A percentile compares a stretch with the other conserved stretches of the same genome.
Evolutionary conservation across 2,113 vertebrate species (phyloP).

Genomic region (Thalassarche chlororhynchos): DNA sequence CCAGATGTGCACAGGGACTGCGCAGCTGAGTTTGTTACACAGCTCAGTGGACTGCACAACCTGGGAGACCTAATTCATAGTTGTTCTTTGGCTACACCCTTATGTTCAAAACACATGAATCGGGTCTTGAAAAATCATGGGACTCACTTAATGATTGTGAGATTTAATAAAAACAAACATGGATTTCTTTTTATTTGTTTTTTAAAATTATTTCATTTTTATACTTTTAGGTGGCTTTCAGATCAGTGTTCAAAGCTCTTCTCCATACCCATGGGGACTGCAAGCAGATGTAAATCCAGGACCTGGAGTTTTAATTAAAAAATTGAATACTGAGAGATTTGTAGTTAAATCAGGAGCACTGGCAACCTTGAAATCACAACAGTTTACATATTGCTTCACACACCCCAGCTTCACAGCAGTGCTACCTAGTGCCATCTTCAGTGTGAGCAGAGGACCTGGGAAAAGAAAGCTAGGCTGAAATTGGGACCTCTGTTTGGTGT

Average conservation of each 20-base stretch:
- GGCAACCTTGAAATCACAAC: neutral
- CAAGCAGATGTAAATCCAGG: neutral
- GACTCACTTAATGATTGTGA: neutral
- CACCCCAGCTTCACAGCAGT: neutral
- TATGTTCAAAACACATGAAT: neutral
- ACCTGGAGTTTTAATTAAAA: conserved; percentile 6
- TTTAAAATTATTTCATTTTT: neutral
- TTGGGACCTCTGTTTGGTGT: neutral
- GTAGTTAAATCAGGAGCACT: neutral
- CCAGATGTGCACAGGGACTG: neutral
- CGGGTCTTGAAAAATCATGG: neutral
- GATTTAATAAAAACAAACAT: neutral
- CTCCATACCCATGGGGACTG: neutral
- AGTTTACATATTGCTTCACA: neutral
- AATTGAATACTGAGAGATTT: neutral
- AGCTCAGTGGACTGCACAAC: neutral
- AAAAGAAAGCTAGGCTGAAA: neutral
- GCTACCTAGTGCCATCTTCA: neutral
- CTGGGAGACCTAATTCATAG: neutral
- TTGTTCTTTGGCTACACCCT: neutral
- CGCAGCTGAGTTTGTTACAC: neutral
- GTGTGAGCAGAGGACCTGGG: neutral
- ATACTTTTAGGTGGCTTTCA: neutral
- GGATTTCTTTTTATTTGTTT: neutral
- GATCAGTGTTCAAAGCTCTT: neutral